These are phyloP conservation scores for Eumerus sabulonum DNA, from an alignment of 2,888 invertebrate species.

Conservation along the genomic window DNA sequence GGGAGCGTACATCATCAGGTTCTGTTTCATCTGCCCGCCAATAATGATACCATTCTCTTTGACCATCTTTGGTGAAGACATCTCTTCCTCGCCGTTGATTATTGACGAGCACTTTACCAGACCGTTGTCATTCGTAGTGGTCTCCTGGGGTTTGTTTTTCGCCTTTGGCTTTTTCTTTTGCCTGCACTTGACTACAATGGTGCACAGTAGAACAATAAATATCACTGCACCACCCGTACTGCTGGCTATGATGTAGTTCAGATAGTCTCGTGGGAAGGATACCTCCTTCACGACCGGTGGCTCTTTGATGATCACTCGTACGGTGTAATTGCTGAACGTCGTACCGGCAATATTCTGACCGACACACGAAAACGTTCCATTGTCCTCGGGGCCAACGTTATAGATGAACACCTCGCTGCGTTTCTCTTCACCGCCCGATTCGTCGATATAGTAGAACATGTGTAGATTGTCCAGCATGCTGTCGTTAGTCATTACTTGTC, in stretches of 20 bases:
- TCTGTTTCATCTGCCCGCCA: constrained; percentile 78
- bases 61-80: constrained; percentile 69
- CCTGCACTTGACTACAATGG: constrained; percentile 82
- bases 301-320: constrained; percentile 87
- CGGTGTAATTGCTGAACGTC: constrained; percentile 89
- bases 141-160: constrained; percentile 82
- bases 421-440: constrained; percentile 86
- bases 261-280: constrained; percentile 85
- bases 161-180: constrained; percentile 75
- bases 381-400: constrained; percentile 88
- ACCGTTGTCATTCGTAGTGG: constrained; percentile 80
- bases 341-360: constrained; percentile 92
- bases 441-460: constrained; percentile 86
- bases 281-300: constrained; percentile 85
- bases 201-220: constrained; percentile 83
- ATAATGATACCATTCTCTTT: constrained; percentile 74
- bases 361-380: constrained; percentile 91
- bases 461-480: constrained; percentile 84
- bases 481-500: constrained; percentile 88
- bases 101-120: constrained; percentile 80
- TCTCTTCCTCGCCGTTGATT: constrained; percentile 77
- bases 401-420: constrained; percentile 89
- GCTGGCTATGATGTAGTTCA: constrained; percentile 85
- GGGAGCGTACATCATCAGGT: constrained; percentile 77
- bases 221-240: constrained; percentile 83